Conservation (phyloP, 64 coral and sea anemone genomes). For the Montipora sp. region DNA sequence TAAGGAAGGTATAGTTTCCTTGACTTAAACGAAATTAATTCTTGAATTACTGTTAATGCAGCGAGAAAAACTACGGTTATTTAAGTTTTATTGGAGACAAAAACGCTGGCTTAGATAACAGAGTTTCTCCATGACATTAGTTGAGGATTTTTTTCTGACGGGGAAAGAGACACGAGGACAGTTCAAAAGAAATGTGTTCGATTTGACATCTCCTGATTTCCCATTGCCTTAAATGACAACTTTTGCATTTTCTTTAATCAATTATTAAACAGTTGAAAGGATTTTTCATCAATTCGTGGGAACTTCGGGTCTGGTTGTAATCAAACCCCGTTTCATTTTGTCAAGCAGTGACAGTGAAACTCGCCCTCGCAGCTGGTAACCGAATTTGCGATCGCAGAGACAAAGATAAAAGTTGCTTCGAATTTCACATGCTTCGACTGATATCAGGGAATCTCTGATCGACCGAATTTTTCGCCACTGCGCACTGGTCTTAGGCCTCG, state of each 20-base stretch:
- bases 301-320: conserved; percentile 20
- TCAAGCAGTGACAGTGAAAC: conserved; percentile 3
- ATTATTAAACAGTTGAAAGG: conserved; percentile 42
- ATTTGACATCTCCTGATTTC: background rate
- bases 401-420: conserved; percentile 2
- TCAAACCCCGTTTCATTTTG: conserved; percentile 33
- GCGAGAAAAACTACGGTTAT: too few species aligned
- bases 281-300: conserved; percentile 46
- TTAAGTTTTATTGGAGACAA: too few species aligned
- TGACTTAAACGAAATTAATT: too few species aligned
- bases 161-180: too few species aligned
- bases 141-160: too few species aligned
- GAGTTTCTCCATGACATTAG: too few species aligned
- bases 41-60: too few species aligned
- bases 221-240: conserved; percentile 36
- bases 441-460: background rate
- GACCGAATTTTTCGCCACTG: background rate
- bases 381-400: background rate
- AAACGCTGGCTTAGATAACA: too few species aligned
- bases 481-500: too few species aligned
- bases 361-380: background rate
- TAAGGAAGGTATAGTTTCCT: too few species aligned
- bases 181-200: background rate
- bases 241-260: conserved; percentile 45
- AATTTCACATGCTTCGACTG: background rate